phyloP scores from a whole-genome alignment of 2,113 vertebrate genomes.

The Cariama cristata region DNA sequence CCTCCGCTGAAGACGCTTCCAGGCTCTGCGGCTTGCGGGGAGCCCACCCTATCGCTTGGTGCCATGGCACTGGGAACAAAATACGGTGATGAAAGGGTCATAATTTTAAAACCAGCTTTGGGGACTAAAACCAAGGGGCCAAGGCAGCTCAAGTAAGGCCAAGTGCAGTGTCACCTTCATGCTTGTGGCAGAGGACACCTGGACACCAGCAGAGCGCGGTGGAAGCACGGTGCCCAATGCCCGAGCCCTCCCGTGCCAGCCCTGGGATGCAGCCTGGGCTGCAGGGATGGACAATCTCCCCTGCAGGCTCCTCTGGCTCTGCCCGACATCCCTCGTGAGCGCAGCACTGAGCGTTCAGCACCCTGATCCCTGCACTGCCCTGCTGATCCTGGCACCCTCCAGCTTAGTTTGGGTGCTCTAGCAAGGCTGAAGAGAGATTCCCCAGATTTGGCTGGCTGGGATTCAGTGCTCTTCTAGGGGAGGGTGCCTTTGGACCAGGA shows the following conservation, averaged over 20 bases:
- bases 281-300: neutral
- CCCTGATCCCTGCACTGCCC: neutral
- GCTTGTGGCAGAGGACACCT: neutral
- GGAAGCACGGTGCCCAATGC: accelerated
- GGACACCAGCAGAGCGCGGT: neutral
- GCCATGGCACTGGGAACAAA: neutral
- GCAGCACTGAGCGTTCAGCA: neutral
- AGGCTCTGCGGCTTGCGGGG: neutral
- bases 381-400: neutral
- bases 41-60: accelerated
- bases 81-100: neutral
- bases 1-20: accelerated
- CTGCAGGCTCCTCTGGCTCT: accelerated
- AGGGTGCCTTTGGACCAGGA: neutral
- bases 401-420: neutral
- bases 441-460: neutral
- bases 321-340: neutral
- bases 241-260: neutral
- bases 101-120: neutral
- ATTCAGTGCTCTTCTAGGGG: neutral
- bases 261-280: neutral
- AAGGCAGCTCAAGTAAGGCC: neutral
- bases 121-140: neutral
- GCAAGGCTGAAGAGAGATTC: neutral
- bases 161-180: neutral